Base-by-base conservation (phyloP, 2,113 vertebrate species). In the Neoarius graeffei region DNA sequence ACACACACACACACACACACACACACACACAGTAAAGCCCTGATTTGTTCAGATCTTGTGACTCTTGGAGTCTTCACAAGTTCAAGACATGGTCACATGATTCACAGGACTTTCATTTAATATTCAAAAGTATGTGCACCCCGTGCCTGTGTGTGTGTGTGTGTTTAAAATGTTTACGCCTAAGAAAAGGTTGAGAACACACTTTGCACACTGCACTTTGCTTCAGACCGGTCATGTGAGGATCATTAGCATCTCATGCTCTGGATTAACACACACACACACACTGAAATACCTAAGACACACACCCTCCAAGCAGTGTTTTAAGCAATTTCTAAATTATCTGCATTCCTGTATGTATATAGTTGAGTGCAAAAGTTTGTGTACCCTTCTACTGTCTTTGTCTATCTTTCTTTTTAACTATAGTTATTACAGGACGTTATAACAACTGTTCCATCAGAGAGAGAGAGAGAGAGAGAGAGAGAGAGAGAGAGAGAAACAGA, bases 1-100 rank as follows among this genome's bases (percentile, higher is more conserved):
- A 23, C 73, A 50, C 42, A 50, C 73, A 76, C 42, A 76, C 73
- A 76, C 73, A 50, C 69, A 71, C 73, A 76, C 30, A 74, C 35
- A 23, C 17, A 48, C 17, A 74, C n/a, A 48, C 1, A 7, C 9
- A 35, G 67, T 35, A 35, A 35, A 35, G 77, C 15, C 4, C 27
- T 57, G 13, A 57, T 27, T 19, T 57, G 23, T 80, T 15, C 35
- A 19, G 30, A 42, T 52, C 73, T 52, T 76, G 19, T 76, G 73
- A 76, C 35, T 35, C 73, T 50, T 3, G 5, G 23, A 76, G 30
- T 42, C 30, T 10, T 20, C 35, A 20, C 42, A 23, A 54, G 23
- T 23, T 77, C 48, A 52, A 4, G 7, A 50, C 19, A 9, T 11
- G 48, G 20, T 52, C 74, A 77, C 48, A 77, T n/a, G 48, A 77